Conservation (phyloP, 1,140 invertebrate genomes). For the Orius insidiosus region DNA sequence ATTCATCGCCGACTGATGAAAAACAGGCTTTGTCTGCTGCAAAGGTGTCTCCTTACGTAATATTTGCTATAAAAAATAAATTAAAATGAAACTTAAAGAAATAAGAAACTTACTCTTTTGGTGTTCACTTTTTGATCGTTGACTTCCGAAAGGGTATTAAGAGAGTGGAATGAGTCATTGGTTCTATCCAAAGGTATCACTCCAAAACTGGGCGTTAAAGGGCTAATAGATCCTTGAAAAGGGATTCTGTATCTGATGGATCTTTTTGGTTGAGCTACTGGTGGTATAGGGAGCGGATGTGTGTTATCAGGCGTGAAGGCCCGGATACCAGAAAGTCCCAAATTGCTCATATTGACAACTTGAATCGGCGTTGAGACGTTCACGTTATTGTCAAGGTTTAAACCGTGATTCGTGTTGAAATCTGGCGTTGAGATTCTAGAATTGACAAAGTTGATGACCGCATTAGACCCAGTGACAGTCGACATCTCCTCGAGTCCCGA, state of each 20-base stretch:
- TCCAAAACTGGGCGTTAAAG: conserved; percentile 65
- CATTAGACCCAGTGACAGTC: conserved; percentile 38
- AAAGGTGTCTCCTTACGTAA: conserved; percentile 32
- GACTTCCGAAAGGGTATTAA: conserved; percentile 50
- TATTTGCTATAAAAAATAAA: conserved; percentile 3
- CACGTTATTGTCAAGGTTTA: not conserved
- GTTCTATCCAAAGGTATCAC: conserved; percentile 57
- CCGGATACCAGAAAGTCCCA: conserved; percentile 21
- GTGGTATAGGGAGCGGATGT: conserved; percentile 12
- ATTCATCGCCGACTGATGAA: conserved; percentile 57
- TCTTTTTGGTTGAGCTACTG: conserved; percentile 8
- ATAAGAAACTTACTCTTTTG: conserved; percentile 46
- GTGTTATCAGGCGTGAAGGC: conserved; percentile 25
- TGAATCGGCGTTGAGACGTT: conserved; percentile 22
- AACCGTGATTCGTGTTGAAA: too few relatives aligned
- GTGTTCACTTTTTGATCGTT: conserved; percentile 62
- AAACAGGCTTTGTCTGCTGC: conserved; percentile 49
- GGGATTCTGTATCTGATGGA: conserved; percentile 24
- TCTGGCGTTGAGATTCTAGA: too few relatives aligned
- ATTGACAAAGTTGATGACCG: conserved; percentile 27
- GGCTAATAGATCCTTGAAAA: conserved; percentile 34
- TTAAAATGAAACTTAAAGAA: conserved; percentile 6
- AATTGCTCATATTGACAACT: conserved; percentile 17
- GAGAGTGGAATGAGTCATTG: conserved; percentile 26
- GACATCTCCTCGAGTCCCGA: conserved; percentile 55